Conservation (phyloP, 1,140 invertebrate genomes). For the Wasmannia auropunctata region DNA sequence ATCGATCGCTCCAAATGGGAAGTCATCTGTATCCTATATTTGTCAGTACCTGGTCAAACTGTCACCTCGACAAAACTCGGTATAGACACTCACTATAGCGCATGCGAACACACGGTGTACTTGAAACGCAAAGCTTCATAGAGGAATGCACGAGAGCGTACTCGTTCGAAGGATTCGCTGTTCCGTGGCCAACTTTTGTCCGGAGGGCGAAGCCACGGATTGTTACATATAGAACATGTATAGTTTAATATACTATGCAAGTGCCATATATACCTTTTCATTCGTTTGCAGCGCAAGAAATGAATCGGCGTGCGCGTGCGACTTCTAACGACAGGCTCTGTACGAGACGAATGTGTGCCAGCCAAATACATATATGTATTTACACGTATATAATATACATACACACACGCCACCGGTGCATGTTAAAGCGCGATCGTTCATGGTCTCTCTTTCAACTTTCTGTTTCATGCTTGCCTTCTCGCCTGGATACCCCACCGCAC, state of each 20-base stretch:
- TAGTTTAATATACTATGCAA: slow-evolving; percentile 11
- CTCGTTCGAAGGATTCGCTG: slow-evolving; percentile 51
- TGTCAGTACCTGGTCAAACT: slow-evolving; percentile 51
- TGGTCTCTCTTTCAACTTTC: slow-evolving; percentile 84
- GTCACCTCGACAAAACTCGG: slow-evolving; percentile 49
- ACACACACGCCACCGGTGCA: slow-evolving; percentile 53
- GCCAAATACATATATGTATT: slow-evolving; percentile 1
- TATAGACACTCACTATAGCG: slow-evolving; percentile 50
- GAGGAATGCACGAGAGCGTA: slow-evolving; percentile 50
- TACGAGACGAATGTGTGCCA: slow-evolving; percentile 42
- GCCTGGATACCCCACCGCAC: slow-evolving; percentile 82
- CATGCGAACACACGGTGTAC: slow-evolving; percentile 62
- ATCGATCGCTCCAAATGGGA: slow-evolving; percentile 46
- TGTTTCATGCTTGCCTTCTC: slow-evolving; percentile 85
- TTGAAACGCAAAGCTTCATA: slow-evolving; percentile 48
- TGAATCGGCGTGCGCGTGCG: slow-evolving; percentile 40
- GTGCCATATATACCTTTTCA: not conserved
- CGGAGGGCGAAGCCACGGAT: not conserved
- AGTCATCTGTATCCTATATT: slow-evolving; percentile 55
- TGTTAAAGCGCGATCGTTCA: slow-evolving; percentile 81
- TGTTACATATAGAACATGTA: not conserved
- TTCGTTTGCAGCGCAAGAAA: slow-evolving; percentile 51
- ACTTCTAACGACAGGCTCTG: slow-evolving; percentile 45
- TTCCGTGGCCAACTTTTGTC: slow-evolving; percentile 1
- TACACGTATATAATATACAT: slow-evolving; percentile 20